These are phyloP conservation scores for Leptinotarsa undecemlineata DNA, from an alignment of 1,140 invertebrate species.

Conservation along the genomic window DNA sequence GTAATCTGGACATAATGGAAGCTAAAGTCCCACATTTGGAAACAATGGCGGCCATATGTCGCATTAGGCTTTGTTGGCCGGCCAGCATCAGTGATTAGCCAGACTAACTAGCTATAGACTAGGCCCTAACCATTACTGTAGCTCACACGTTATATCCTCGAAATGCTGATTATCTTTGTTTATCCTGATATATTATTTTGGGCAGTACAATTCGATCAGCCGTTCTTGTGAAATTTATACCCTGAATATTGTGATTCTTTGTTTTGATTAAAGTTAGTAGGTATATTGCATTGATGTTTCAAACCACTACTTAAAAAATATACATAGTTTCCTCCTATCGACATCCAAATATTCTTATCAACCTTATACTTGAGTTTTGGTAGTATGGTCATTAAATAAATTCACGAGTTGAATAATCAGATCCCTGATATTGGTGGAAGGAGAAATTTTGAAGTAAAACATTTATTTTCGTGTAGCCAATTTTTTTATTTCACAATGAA, in stretches of 20 bases:
- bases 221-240: background rate
- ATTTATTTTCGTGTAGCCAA: too few species aligned
- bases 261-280: too few species aligned
- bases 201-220: conserved; percentile 11
- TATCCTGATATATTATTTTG: conserved; percentile 34
- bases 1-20: conserved; percentile 34
- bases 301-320: too few species aligned
- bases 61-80: conserved; percentile 30
- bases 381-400: too few species aligned
- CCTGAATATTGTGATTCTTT: background rate
- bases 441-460: too few species aligned
- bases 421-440: too few species aligned
- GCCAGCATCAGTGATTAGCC: conserved; percentile 32
- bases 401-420: too few species aligned
- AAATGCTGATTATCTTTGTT: conserved; percentile 25
- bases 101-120: conserved; percentile 9
- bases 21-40: conserved; percentile 31
- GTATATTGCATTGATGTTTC: too few species aligned
- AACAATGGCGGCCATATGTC: conserved; percentile 36
- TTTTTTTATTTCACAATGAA: too few species aligned
- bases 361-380: too few species aligned
- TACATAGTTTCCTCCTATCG: too few species aligned
- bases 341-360: too few species aligned
- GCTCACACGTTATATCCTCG: conserved; percentile 30
- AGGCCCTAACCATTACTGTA: conserved; percentile 26